Percentiles rank a stretch among this genome's conserved stretches.
Conservation (phyloP, 2,888 invertebrate genomes). For the Athalia rosae region DNA sequence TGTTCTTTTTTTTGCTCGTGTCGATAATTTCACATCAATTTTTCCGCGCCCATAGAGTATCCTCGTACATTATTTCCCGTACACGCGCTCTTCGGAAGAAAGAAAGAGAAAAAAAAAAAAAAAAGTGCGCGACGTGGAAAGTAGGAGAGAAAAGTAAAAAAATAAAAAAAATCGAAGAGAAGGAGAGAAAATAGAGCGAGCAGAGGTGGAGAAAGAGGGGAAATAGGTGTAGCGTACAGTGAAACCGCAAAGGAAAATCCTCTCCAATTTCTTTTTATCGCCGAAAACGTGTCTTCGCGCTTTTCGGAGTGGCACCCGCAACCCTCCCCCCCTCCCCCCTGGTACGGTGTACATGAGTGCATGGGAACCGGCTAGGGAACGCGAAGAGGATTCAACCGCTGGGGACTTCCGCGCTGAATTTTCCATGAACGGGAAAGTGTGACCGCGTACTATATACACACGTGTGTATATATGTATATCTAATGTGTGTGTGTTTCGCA, state of each 20-base stretch:
- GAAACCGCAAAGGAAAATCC: conserved; percentile 11
- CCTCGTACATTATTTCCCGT: too few species aligned
- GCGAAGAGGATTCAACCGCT: not conserved
- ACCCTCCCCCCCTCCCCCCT: not conserved
- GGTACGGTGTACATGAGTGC: too few species aligned
- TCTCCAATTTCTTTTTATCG: conserved; percentile 38
- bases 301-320: not conserved
- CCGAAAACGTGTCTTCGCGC: conserved; percentile 27
- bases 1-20: not conserved
- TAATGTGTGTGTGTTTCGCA: not conserved
- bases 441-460: not conserved
- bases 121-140: too few species aligned
- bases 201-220: not conserved
- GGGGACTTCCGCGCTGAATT: conserved; percentile 17
- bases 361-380: too few species aligned
- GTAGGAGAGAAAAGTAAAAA: too few species aligned
- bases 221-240: not conserved
- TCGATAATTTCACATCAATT: not conserved
- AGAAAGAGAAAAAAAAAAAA: too few species aligned
- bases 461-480: too few species aligned
- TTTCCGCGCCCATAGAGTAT: too few species aligned
- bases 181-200: not conserved
- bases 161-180: not conserved
- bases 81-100: too few species aligned
- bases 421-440: not conserved